Conservation (phyloP, 2,888 invertebrate species). For the Lomographa bimaculata region DNA sequence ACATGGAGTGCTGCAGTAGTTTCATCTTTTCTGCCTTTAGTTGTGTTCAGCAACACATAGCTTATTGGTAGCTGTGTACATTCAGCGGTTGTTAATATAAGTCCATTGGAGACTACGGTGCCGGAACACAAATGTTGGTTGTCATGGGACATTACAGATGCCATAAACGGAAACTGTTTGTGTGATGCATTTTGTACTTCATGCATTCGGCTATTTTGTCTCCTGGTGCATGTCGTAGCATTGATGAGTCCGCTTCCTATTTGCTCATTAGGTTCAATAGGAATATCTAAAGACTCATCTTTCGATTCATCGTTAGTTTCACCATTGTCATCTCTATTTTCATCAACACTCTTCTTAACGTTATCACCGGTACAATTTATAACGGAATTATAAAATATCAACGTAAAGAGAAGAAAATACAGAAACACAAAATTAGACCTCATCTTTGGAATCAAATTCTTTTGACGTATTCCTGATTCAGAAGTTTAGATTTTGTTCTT, state of each 20-base stretch:
- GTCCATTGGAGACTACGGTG: conserved; percentile 60
- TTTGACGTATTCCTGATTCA: conserved; percentile 8
- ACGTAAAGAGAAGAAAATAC: conserved; percentile 45
- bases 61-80: conserved; percentile 55
- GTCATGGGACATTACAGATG: conserved; percentile 64
- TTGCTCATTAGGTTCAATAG: conserved; percentile 35
- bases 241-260: not conserved
- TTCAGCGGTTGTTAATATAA: conserved; percentile 64
- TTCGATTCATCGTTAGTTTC: conserved; percentile 59
- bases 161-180: conserved; percentile 70
- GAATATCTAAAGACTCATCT: conserved; percentile 63
- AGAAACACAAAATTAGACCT: conserved; percentile 36
- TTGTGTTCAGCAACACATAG: conserved; percentile 63
- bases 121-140: conserved; percentile 71
- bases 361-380: conserved; percentile 48
- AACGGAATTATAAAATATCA: conserved; percentile 46
- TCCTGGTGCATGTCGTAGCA: conserved; percentile 49
- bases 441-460: conserved; percentile 21
- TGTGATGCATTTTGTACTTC: conserved; percentile 55
- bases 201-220: conserved; percentile 62
- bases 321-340: conserved; percentile 59
- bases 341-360: conserved; percentile 67
- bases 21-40: conserved; percentile 56
- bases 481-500: conserved; percentile 45
- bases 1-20: conserved; percentile 51